A percentile compares a stretch with the other conserved stretches of the same genome.
Conservation (phyloP, 2,113 vertebrate species). For the Pogona vitticeps region DNA sequence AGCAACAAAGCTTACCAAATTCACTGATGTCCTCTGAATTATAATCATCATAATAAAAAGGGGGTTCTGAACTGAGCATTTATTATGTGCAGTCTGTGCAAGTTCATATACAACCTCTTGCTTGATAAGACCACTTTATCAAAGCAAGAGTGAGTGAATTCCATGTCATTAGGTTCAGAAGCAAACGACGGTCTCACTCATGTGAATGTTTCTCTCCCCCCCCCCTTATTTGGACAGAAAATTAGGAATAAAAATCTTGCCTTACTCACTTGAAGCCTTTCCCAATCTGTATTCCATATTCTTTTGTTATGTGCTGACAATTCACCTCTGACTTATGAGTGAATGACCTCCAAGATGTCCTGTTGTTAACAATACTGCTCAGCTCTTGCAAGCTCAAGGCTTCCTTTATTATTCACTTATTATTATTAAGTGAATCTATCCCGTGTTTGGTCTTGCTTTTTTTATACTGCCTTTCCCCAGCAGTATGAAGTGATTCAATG, state of each 20-base stretch:
- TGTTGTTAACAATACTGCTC: no score
- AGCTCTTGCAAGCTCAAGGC: no score
- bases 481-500: no score
- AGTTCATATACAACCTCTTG: background rate
- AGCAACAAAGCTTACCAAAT: slow-evolving; percentile 12
- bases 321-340: no score
- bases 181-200: background rate
- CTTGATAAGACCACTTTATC: background rate
- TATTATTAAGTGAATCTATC: no score
- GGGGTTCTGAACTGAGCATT: background rate
- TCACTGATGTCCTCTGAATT: background rate
- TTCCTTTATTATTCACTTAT: no score
- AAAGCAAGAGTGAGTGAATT: background rate
- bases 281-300: no score
- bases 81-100: background rate
- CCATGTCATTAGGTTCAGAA: background rate
- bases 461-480: no score
- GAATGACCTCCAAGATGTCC: no score
- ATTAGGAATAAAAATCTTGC: background rate
- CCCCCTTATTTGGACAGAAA: background rate
- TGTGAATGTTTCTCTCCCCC: background rate
- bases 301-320: no score
- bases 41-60: slow-evolving; percentile 12
- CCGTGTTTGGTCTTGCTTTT: no score
- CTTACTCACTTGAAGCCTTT: no score